Percentiles rank a stretch among this genome's conserved stretches.
These are phyloP conservation scores for Eremophila alpestris DNA, from an alignment of 2,797 vertebrate genomes.

Conservation along the genomic window DNA sequence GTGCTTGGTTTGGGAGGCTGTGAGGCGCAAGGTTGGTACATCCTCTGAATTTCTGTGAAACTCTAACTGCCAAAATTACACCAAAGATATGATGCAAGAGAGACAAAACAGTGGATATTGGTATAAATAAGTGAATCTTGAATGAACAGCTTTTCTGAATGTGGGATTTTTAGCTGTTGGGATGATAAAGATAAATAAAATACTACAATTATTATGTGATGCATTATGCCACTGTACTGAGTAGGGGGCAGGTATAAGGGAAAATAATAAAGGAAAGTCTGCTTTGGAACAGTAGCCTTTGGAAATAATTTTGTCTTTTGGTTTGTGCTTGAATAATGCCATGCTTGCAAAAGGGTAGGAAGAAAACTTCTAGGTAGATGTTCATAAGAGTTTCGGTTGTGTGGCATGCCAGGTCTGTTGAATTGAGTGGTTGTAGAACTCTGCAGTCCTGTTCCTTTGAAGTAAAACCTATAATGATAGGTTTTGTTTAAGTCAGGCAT, in stretches of 20 bases:
- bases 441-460: not conserved
- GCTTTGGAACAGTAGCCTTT: not conserved
- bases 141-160: not conserved
- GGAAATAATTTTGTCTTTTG: not conserved
- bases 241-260: not conserved
- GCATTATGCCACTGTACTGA: not conserved
- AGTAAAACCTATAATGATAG: not conserved
- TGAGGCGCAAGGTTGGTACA: not conserved
- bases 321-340: not conserved
- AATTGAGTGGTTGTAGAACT: not conserved
- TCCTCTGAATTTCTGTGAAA: not conserved
- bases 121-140: not conserved
- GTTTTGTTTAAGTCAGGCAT: not conserved
- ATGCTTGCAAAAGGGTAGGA: not conserved
- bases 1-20: not conserved
- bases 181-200: not conserved
- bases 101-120: not conserved
- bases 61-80: not conserved
- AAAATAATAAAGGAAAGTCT: not conserved
- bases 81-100: not conserved
- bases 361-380: not conserved
- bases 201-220: not conserved
- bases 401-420: not conserved
- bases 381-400: not conserved
- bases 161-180: not conserved